phyloP scores from a whole-genome alignment of 1,140 invertebrate genomes.

The Nephila pilipes region DNA sequence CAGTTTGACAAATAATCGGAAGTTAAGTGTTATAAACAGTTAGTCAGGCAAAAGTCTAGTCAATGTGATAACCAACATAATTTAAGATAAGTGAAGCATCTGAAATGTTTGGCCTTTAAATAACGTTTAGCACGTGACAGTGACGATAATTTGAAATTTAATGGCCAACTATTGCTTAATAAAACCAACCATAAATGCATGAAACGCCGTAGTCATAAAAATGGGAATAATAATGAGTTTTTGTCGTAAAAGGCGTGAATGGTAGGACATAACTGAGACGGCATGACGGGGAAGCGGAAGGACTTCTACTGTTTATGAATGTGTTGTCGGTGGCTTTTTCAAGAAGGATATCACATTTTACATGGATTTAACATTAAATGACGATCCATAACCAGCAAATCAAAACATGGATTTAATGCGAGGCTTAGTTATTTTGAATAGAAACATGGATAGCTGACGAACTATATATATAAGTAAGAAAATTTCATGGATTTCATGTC shows the following conservation, averaged over 20 bases:
- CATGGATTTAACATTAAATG: neutral
- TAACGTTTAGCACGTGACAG: slow-evolving; percentile 51
- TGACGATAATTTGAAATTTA: slow-evolving; percentile 65
- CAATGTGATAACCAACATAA: slow-evolving; percentile 18
- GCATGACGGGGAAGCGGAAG: neutral
- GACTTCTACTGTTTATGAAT: neutral
- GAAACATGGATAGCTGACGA: too few relatives aligned
- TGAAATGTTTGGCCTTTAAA: slow-evolving; percentile 50
- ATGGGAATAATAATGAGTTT: slow-evolving; percentile 70
- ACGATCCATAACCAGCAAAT: too few relatives aligned
- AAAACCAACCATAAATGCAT: slow-evolving; percentile 66
- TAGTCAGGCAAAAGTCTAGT: neutral
- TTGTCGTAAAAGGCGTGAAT: slow-evolving; percentile 60
- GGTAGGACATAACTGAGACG: slow-evolving; percentile 15
- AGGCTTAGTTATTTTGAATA: too few relatives aligned
- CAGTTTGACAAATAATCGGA: neutral
- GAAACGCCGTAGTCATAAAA: slow-evolving; percentile 60
- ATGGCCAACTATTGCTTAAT: slow-evolving; percentile 67
- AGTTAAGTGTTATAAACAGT: neutral
- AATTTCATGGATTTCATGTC: too few relatives aligned
- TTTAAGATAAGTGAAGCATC: slow-evolving; percentile 33
- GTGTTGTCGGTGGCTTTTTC: neutral
- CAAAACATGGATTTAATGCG: too few relatives aligned
- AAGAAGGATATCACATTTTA: neutral
- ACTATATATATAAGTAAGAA: too few relatives aligned